Evolutionary conservation across 2,113 vertebrate genomes (phyloP).

Genomic region (Clarias magur): DNA sequence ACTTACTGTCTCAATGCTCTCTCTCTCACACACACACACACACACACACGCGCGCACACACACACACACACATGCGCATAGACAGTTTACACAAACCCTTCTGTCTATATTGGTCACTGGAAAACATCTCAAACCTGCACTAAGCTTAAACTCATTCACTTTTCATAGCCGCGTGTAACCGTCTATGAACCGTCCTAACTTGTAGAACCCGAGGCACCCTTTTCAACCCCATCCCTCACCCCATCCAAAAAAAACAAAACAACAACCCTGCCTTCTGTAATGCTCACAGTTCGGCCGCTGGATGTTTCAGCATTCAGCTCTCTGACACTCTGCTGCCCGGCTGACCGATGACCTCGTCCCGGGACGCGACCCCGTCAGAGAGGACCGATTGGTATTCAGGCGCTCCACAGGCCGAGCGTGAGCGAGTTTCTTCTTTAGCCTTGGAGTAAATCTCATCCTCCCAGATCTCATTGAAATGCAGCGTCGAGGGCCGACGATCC

Average conservation of each 20-base stretch:
- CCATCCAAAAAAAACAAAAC: too few species aligned
- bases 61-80: background rate
- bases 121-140: background rate
- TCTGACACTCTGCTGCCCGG: background rate
- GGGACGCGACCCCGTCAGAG: background rate
- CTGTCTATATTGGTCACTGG: background rate
- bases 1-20: background rate
- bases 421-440: slow-evolving; percentile 27
- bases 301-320: background rate
- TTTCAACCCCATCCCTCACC: background rate
- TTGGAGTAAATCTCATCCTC: slow-evolving; percentile 39
- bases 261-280: background rate
- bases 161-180: background rate
- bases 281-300: background rate
- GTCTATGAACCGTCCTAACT: background rate
- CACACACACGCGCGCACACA: background rate
- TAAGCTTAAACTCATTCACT: too few species aligned
- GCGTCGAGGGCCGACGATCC: slow-evolving; percentile 61
- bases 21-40: background rate
- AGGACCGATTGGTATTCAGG: slow-evolving; percentile 36
- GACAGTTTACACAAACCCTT: background rate
- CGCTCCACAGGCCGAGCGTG: slow-evolving; percentile 52
- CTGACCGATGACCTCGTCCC: slow-evolving; percentile 47
- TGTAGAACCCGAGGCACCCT: background rate
- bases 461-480: slow-evolving; percentile 66